Base-by-base conservation (phyloP, 2,113 vertebrate species). In the Tamias sibiricus region DNA sequence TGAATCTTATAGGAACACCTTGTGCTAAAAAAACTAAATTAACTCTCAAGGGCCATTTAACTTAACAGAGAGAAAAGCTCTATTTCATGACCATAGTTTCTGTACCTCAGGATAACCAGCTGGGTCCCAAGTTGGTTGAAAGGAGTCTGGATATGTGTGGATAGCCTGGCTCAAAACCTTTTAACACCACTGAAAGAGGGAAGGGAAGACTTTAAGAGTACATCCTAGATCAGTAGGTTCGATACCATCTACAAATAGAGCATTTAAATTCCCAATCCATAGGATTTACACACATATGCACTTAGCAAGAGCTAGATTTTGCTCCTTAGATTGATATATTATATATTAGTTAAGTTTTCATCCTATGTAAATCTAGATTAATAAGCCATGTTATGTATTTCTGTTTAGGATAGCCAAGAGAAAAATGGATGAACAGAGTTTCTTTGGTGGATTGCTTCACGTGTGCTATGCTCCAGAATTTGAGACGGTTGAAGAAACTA, bases 401-500 rank as follows among this genome's bases (percentile, higher is more conserved):
- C 79, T 90, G 8, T 96, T 97, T 97, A 99, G 99, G 98, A 98
- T 98, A 94, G 99, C 99, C 88, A 99, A 99, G 97, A 99, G 99
- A 75, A 99, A 99, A 97, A 99, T 99, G 98, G 99, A 99, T 97
- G 99, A 99, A 95, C 99, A 99, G 97, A 99, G 99, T 96, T 99
- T 99, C 98, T 99, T 99, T 94, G 99, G 99, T 42, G 99, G 99
- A 35, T 98, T 99, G 93, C 99, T 99, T 92, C 99, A 99, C 4
- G 99, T 99, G 52, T 99, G 99, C 97, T 99, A 99, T 2, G 99
- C 99, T 96, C 99, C 99, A 24, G 99, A 99, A 97, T 99, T 99
- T 97, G 99, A 99, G 98, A 99, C 99, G 8, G 98, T 99, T 93
- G 99, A 99, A 96, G 99, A 99, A 98, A 99, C 99, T 16, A 99